Evolutionary conservation across 2,113 vertebrate genomes (phyloP), one percentile per base, ranked within the genome.

Genomic region (Thalassarche chlororhynchos): DNA sequence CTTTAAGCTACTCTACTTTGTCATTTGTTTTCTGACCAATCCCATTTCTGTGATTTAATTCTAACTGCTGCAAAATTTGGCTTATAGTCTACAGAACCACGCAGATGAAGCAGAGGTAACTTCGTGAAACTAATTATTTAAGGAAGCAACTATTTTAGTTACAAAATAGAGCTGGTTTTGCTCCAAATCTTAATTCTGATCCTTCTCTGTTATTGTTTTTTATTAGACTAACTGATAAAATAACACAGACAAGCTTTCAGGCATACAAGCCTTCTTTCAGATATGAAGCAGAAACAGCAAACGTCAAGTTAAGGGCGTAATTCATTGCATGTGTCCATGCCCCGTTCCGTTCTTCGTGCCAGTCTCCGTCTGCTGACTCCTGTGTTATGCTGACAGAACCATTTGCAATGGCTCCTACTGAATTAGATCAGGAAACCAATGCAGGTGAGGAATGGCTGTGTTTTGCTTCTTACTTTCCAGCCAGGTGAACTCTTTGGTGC

Each of bases 21-120:
- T 75, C 7, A 82, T 89, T 76, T 95, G 44, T 94, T 91, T 96
- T 94, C 61, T 96, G 89, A 68, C 34, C 49, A 93, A 61, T 87
- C 70, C 74, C 25, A 38, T 72, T 49, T 26, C 34, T 91, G 52
- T 95, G 57, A 94, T 90, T 89, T 95, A 82, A 91, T 79, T 94
- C 65, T 86, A 89, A 31, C 52, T 86, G 49, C 87, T 89, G 36
- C 20, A 69, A 75, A 79, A 92, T 31, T 92, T 95, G 91, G 89
- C 52, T 95, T 89, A 14, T 7, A 72, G 9, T 79, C 34, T 36
- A 75, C 34, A 75, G 60, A 93, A 78, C 21, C 26, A 71, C 0
- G 3, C n/a, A 91, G 75, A 61, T 0, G 17, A 85, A 72, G 62
- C 36, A 91, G 52, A 92, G 34, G 55, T 84, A 87, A 79, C 14